Conservation (phyloP, 2,113 vertebrate species). For the Anthoscopus minutus region DNA sequence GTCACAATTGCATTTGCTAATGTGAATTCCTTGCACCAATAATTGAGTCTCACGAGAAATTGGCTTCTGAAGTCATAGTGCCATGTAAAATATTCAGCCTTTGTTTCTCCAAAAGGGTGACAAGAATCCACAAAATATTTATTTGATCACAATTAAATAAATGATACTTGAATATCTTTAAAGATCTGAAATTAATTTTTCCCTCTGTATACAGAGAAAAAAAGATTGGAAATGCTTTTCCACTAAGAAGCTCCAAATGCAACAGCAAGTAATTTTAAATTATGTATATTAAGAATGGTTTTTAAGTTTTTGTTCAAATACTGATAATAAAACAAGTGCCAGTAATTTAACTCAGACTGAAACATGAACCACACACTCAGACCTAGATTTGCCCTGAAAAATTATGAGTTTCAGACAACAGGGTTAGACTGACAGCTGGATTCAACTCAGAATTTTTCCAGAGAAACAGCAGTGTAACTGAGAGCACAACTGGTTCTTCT, state of each 20-base stretch:
- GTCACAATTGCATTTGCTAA: not conserved
- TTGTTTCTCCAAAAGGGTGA: not conserved
- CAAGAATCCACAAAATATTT: not conserved
- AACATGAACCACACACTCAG: not conserved
- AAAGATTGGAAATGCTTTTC: not conserved
- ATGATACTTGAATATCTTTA: not conserved
- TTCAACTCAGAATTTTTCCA: not conserved
- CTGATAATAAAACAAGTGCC: not conserved
- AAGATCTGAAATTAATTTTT: not conserved
- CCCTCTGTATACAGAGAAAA: not conserved
- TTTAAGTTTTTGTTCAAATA: not conserved
- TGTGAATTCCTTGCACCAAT: not conserved
- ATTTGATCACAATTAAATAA: not conserved
- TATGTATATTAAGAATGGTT: not conserved
- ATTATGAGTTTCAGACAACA: not conserved
- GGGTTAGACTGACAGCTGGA: not conserved
- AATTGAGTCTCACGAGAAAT: not conserved
- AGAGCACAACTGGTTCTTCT: not conserved
- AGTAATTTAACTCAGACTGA: not conserved
- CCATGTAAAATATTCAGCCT: not conserved
- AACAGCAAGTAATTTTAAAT: not conserved
- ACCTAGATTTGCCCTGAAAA: not conserved
- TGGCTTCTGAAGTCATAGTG: not conserved
- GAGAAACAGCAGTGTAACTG: not conserved
- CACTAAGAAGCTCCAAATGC: not conserved